phyloP scores from a whole-genome alignment of 37 sponge, comb jelly and placozoan species.

The Agelas oroides region DNA sequence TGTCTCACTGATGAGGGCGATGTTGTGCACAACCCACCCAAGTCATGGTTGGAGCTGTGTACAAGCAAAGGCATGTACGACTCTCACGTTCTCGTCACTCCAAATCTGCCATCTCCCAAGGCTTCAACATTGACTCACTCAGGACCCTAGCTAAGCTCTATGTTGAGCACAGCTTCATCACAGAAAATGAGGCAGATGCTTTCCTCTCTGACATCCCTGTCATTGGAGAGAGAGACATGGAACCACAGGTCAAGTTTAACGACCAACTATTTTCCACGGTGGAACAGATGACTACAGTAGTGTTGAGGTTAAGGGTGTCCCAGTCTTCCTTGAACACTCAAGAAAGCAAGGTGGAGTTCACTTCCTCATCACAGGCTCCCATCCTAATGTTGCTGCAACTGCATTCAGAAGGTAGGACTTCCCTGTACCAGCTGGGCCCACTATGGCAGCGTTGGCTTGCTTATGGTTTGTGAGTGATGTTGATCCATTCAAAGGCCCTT shows the following conservation, averaged over 20 bases:
- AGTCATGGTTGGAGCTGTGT: conserved; percentile 23
- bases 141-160: neutral
- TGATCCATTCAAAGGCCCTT: conserved; percentile 14
- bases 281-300: conserved; percentile 28
- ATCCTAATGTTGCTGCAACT: neutral
- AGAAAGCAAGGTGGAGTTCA: neutral
- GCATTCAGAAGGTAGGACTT: conserved; percentile 24
- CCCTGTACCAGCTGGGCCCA: conserved; percentile 26
- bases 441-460: neutral
- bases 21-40: neutral
- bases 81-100: neutral
- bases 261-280: neutral
- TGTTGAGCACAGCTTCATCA: neutral
- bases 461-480: too few species aligned
- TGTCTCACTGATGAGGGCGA: neutral
- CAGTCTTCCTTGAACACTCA: neutral
- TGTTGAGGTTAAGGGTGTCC: neutral
- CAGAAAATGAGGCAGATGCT: neutral
- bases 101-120: neutral
- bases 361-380: neutral
- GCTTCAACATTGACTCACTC: neutral
- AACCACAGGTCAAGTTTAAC: conserved; percentile 11
- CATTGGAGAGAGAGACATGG: neutral
- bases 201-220: conserved; percentile 13
- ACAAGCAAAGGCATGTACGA: too few species aligned